Evolutionary conservation across 2,797 vertebrate species (phyloP).

Genomic region (Dryobates pubescens): DNA sequence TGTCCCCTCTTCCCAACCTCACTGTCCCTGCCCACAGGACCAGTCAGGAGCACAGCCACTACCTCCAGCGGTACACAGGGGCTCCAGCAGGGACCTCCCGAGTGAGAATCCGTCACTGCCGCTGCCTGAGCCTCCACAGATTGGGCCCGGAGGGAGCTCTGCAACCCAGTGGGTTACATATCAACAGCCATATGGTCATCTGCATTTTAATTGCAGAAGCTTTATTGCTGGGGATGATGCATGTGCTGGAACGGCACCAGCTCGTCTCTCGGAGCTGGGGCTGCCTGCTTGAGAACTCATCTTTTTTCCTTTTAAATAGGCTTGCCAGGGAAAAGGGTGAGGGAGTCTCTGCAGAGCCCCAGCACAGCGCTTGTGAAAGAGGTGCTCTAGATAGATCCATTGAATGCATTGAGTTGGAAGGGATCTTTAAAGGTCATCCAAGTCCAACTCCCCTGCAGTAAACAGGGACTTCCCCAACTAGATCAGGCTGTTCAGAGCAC

Average conservation of each 20-base stretch:
- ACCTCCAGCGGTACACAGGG: fast-evolving
- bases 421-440: no score
- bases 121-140: neutral
- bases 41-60: neutral
- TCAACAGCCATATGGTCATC: constrained; percentile 59
- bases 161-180: constrained; percentile 37
- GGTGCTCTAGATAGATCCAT: neutral
- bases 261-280: neutral
- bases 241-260: constrained; percentile 45
- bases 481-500: no score
- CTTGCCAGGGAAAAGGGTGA: neutral
- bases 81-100: neutral
- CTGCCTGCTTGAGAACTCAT: constrained; percentile 18
- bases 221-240: constrained; percentile 54
- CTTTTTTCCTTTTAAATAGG: constrained; percentile 42
- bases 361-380: neutral
- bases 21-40: neutral
- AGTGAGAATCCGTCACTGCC: neutral
- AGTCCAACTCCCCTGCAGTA: no score
- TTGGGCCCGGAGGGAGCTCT: constrained; percentile 25
- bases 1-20: fast-evolving
- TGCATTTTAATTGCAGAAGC: constrained; percentile 63
- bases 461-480: no score
- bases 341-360: neutral
- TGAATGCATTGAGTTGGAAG: no score